Evolutionary conservation across 2,113 vertebrate genomes (phyloP).

Genomic region (Vidua macroura): DNA sequence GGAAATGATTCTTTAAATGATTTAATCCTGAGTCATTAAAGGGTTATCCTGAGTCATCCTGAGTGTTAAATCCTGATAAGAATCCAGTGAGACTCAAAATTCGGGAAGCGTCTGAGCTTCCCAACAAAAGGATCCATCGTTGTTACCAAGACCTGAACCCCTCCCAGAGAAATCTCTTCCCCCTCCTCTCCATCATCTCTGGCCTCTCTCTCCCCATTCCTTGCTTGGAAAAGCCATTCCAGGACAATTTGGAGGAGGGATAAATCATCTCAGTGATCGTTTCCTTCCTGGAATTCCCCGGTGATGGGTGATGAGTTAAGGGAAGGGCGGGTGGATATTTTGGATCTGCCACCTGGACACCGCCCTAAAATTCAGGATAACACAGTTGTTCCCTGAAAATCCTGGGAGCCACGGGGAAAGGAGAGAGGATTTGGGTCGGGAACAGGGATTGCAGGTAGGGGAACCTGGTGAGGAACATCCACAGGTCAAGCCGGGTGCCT

Average conservation of each 20-base stretch:
- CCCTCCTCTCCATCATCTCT: neutral
- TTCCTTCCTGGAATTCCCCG: fast-evolving
- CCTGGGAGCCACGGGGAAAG: fast-evolving
- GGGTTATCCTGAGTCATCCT: neutral
- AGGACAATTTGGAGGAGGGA: too few relatives aligned
- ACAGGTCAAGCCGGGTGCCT: neutral
- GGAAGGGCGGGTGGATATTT: neutral
- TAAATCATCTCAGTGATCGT: neutral
- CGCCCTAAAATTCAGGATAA: neutral
- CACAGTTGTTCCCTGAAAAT: neutral
- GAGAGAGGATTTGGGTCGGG: neutral
- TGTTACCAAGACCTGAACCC: fast-evolving
- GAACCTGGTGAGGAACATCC: neutral
- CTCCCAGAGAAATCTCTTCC: neutral
- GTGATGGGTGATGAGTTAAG: neutral
- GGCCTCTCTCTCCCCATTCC: fast-evolving
- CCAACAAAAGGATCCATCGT: fast-evolving
- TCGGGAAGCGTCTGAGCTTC: neutral
- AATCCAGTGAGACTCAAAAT: neutral
- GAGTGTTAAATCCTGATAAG: neutral
- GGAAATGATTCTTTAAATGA: neutral
- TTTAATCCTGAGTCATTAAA: neutral
- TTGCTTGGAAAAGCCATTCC: neutral
- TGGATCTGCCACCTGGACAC: neutral
- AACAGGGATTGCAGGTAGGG: neutral